Evolutionary conservation across 2,888 invertebrate species (phyloP), one percentile per base, ranked within the genome.

Genomic region (Chloromyia formosa): DNA sequence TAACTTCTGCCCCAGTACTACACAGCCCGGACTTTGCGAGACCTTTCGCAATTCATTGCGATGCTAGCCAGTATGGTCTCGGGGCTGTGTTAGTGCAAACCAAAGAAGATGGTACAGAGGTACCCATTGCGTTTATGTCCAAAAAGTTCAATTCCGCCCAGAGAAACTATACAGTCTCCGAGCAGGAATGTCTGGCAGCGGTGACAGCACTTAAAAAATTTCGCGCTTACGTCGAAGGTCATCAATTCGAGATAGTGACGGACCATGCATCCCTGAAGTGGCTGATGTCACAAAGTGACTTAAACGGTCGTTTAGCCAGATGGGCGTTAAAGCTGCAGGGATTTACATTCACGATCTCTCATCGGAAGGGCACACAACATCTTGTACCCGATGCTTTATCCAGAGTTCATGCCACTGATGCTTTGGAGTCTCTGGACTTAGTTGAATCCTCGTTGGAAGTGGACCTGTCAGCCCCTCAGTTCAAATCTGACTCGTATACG

Each of bases 111-210:
- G 54, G 54, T 14, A 27, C 16, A 1, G 68, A 53, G 2, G 54
- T 14, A 1, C 53, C 68, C 14, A 54, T 69, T 16, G 68, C 68
- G 4, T 69, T 22, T 16, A 69, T 69, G 53, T 69, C 68, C 5
- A 45, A 54, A 1, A 69, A 69, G 16, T 54, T 69, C 2, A 69
- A 69, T 35, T 14, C 54, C 1, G 54, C 53, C 4, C 68, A 69
- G 35, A 22, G 54, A 4, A 23, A 78, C 54, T 77, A 77, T 35
- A 73, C 60, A 62, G 73, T n/a, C 0, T 76, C 78, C 0, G 78
- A 78, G 42, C 45, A 74, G 18, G 78, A 78, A 68, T 78, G 78
- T 35, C 23, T 78, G 27, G 77, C 78, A 7, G 77, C 69, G 4
- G 58, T 77, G n/a, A 9, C 61, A 27, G 73, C 73, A 0, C 16